Conservation (phyloP, 2,113 vertebrate species). For the Nothoprocta perdicaria region DNA sequence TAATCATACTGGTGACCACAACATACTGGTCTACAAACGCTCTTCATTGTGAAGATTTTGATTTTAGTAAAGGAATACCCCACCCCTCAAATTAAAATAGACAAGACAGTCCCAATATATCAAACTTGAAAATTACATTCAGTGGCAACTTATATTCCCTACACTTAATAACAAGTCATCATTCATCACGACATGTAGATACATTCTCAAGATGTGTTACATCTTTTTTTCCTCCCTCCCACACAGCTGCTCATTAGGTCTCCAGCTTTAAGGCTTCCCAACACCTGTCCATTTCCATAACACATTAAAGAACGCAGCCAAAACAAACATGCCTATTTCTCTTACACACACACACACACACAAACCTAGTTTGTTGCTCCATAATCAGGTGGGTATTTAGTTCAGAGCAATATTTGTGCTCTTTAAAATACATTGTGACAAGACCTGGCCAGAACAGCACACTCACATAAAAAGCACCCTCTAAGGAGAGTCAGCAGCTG, state of each 20-base stretch:
- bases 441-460: conserved; percentile 5
- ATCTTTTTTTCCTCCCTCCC: not conserved
- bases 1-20: not conserved
- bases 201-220: not conserved
- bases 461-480: not conserved
- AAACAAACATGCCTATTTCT: not conserved
- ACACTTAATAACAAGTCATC: not conserved
- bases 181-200: not conserved
- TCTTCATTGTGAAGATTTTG: not conserved
- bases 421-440: not conserved
- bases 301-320: not conserved
- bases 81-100: not conserved
- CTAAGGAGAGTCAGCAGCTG: conserved; percentile 13
- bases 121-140: not conserved
- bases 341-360: not conserved
- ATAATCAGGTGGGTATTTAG: not conserved
- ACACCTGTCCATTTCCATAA: not conserved
- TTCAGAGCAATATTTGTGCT: not conserved
- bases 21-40: not conserved
- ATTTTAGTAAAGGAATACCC: not conserved
- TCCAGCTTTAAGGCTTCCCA: conserved; percentile 16
- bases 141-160: not conserved
- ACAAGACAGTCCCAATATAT: not conserved
- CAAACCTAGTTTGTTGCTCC: not conserved
- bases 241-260: not conserved